Evolutionary conservation across 1,140 invertebrate species (phyloP), one percentile per base, ranked within the genome.

Genomic region (Adelges cooleyi): DNA sequence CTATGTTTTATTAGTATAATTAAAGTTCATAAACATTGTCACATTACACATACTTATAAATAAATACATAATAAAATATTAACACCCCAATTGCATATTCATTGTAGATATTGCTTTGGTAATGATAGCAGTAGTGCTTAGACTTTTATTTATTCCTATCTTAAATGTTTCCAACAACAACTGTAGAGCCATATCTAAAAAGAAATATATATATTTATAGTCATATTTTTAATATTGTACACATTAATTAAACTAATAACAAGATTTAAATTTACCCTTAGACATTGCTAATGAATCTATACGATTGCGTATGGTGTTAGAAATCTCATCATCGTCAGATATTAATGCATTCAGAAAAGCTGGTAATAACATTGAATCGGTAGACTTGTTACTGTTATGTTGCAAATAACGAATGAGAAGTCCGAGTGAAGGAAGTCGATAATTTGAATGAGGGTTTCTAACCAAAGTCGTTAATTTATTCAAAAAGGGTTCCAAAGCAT

Each of bases 1-100:
- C n/a, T n/a, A n/a, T n/a, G n/a, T n/a, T n/a, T n/a, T n/a, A n/a
- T n/a, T n/a, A n/a, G n/a, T n/a, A n/a, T n/a, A n/a, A n/a, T n/a
- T n/a, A n/a, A n/a, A n/a, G n/a, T n/a, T n/a, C n/a, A n/a, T n/a
- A n/a, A n/a, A n/a, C n/a, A n/a, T n/a, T n/a, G n/a, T n/a, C n/a
- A n/a, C n/a, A n/a, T n/a, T n/a, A n/a, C n/a, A n/a, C n/a, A n/a
- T n/a, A n/a, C n/a, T n/a, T n/a, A n/a, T n/a, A n/a, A 38, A 38
- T 6, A 3, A 2, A 53, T 36, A 6, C 10, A 36, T 36, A 36
- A 36, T 49, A 51, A 6, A n/a, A 40, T 48, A 33, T 76, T 77
- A 90, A 77, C 85, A 89, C 25, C 87, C 89, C 71, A 85, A 81
- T 71, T 93, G 90, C 48, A 86, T 79, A 75, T 92, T 90, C 46